Evolutionary conservation across 2,888 invertebrate genomes (phyloP).

Genomic region (Spilosoma lubricipeda): DNA sequence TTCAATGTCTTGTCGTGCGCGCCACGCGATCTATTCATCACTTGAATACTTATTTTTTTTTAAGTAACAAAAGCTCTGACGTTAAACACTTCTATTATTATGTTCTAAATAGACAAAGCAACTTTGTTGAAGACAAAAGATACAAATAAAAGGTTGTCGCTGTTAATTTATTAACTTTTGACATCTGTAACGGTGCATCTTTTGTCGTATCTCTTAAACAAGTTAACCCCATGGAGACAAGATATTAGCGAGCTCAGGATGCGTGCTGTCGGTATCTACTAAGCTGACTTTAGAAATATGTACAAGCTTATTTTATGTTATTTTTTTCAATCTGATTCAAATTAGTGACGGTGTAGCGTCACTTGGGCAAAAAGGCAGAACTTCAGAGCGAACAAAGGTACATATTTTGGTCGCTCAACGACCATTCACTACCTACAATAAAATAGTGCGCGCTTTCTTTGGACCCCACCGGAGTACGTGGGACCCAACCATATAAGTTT

Average conservation of each 20-base stretch:
- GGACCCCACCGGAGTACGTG: slow-evolving; percentile 76
- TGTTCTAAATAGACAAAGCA: slow-evolving; percentile 81
- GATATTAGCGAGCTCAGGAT: slow-evolving; percentile 78
- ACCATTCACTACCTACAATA: slow-evolving; percentile 77
- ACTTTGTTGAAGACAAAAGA: slow-evolving; percentile 80
- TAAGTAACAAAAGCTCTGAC: slow-evolving; percentile 80
- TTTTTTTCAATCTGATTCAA: slow-evolving; percentile 66
- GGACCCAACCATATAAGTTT: slow-evolving; percentile 63
- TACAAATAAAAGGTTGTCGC: slow-evolving; percentile 81
- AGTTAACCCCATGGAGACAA: slow-evolving; percentile 72
- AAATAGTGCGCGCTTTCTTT: slow-evolving; percentile 65
- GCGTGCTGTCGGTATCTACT: slow-evolving; percentile 62
- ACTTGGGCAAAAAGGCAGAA: slow-evolving; percentile 80
- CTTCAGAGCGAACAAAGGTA: slow-evolving; percentile 77
- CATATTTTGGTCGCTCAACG: slow-evolving; percentile 77
- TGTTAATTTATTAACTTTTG: slow-evolving; percentile 83
- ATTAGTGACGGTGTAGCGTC: slow-evolving; percentile 82
- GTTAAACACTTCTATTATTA: slow-evolving; percentile 85
- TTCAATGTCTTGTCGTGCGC: slow-evolving; percentile 75
- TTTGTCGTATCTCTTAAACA: slow-evolving; percentile 68
- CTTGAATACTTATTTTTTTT: slow-evolving; percentile 69
- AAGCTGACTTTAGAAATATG: slow-evolving; percentile 57
- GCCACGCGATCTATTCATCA: slow-evolving; percentile 81
- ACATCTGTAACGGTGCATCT: slow-evolving; percentile 81
- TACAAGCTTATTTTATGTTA: slow-evolving; percentile 69